phyloP scores from a whole-genome alignment of 2,888 invertebrate genomes.

The Meta bourneti region DNA sequence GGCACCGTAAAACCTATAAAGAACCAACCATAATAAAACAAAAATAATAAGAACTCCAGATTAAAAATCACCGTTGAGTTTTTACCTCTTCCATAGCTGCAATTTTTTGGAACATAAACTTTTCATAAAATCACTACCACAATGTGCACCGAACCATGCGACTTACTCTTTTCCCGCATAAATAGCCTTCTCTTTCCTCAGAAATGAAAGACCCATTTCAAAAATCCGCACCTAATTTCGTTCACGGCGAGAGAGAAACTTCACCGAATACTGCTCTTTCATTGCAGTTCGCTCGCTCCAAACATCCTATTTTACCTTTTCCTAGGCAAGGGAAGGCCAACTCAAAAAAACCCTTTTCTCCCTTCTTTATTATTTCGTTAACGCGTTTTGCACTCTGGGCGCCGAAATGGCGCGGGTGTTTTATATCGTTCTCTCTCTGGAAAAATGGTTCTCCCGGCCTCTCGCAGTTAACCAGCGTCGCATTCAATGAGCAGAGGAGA shows the following conservation, averaged over 20 bases:
- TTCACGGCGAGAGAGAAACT: not conserved
- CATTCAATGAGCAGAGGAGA: not conserved
- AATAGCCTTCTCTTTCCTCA: not conserved
- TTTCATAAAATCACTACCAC: too few relatives aligned
- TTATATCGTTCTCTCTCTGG: not conserved
- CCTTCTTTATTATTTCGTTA: not conserved
- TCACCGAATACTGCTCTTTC: not conserved
- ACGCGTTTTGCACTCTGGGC: not conserved
- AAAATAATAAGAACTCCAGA: too few relatives aligned
- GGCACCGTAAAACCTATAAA: too few relatives aligned
- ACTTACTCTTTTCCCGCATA: not conserved
- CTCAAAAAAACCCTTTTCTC: not conserved
- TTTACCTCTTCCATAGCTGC: too few relatives aligned
- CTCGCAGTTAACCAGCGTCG: not conserved
- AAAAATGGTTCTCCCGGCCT: not conserved
- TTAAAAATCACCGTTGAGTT: too few relatives aligned
- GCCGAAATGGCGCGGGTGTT: not conserved
- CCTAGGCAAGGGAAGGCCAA: not conserved
- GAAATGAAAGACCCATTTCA: not conserved
- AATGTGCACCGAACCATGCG: too few relatives aligned
- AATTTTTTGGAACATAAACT: too few relatives aligned
- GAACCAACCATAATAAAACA: too few relatives aligned
- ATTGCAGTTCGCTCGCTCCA: not conserved
- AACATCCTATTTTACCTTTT: not conserved
- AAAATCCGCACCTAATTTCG: not conserved